Evolutionary conservation across 2,797 vertebrate genomes (phyloP), one percentile per base, ranked within the genome.

Genomic region (Nothura maculosa): DNA sequence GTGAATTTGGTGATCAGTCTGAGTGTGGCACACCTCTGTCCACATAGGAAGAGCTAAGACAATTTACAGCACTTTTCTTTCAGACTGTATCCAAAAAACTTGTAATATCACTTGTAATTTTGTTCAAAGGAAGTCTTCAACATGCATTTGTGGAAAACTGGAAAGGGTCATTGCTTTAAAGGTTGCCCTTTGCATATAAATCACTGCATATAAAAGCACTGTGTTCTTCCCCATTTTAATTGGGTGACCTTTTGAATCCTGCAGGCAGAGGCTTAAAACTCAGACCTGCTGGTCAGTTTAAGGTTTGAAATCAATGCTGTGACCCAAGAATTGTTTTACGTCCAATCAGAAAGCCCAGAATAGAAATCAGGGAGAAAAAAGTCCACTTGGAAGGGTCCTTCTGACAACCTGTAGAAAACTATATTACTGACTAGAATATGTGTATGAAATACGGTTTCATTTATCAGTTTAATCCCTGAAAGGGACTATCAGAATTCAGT

Each of bases 151-250:
- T 95, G 90, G 92, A 96, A 96, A 96, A 93, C 81, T 92, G 93
- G 89, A 85, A 94, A 94, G 95, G 95, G 73, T 92, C 92, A n/a
- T 85, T 89, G 84, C 94, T 93, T 96, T 95, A 98, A 98, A 98
- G 97, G 97, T 97, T 96, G 94, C 91, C 85, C 92, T 98, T 97
- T 97, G 97, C 97, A 97, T 98, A 97, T 97, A 97, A 97, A 97
- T 97, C 92, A 95, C 92, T 55, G 54, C 54, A 55, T 55, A 55
- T n/a, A 20, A 55, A 90, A 90, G 54, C 57, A 91, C 90, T 89
- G 64, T 93, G 94, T 97, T 96, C 95, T 94, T 97, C 92, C 83
- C 87, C 94, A 94, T 98, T 97, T 97, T 98, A 97, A 98, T 96
- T 96, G 95, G 94, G 78, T 98, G 96, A 98, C 97, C 97, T 98